Base-by-base conservation (phyloP, 2,797 vertebrate genomes). In the Peromyscus attwateri region DNA sequence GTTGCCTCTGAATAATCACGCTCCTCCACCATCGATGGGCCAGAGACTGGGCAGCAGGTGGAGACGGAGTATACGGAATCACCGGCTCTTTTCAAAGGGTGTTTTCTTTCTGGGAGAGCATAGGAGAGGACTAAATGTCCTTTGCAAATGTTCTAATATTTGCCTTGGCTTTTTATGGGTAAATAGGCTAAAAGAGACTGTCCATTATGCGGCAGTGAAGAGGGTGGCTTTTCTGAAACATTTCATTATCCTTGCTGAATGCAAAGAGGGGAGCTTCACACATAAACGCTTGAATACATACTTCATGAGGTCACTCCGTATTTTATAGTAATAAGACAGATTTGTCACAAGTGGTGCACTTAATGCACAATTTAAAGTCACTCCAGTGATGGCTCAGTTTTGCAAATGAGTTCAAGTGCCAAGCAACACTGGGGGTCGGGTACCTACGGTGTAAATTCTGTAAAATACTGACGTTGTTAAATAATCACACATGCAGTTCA, bases 21-120 rank as follows among this genome's bases (percentile, higher is more conserved):
- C 99, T 99, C 99, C 99, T 98, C 98, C 98, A 98, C 98, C 98
- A 94, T 98, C 98, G 98, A 99, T 99, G 99, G 99, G 98, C 98
- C 96, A 97, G 98, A 98, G 98, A 96, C 95, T 96, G 92, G 96
- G 99, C 96, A 99, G 99, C 98, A 97, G 97, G 97, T 97, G 97
- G 95, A 98, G 98, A 98, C 94, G 97, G 98, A 97, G 95, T 73
- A 96, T 95, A 96, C 92, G 97, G 98, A 98, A 98, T 98, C 98
- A 98, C 97, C 98, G 98, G 98, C 96, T 97, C 98, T 97, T 98
- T 98, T 98, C 98, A 97, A 98, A 97, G 95, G 96, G 80, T 97
- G 77, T 96, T 97, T 97, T 97, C 87, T 91, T 94, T 92, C 43
- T 10, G 2, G 34, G 55, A 49, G 89, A 40, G 80, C 98, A 98